Evolutionary conservation across 2,113 vertebrate genomes (phyloP).

Genomic region (Butastur rufipennis): DNA sequence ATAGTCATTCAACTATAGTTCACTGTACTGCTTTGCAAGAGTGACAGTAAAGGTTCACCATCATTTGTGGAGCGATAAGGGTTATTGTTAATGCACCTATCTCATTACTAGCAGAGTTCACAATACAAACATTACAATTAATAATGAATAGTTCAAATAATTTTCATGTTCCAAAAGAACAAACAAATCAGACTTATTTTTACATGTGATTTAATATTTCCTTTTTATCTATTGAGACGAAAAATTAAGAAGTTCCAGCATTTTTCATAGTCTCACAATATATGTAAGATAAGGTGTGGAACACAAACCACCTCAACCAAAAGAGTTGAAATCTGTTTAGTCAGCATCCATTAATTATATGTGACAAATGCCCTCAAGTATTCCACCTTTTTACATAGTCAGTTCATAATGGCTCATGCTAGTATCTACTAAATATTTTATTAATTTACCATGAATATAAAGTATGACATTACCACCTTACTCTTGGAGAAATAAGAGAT

Average conservation of each 20-base stretch:
- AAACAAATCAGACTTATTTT: neutral
- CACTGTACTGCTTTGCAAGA: neutral
- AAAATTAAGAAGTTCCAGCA: neutral
- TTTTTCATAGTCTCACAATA: neutral
- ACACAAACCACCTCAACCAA: neutral
- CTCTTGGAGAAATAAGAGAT: constrained; percentile 30
- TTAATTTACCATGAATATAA: constrained; percentile 69
- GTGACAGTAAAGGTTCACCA: neutral
- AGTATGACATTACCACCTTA: constrained; percentile 40
- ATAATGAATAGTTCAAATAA: neutral
- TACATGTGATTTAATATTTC: neutral
- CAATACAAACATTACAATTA: neutral
- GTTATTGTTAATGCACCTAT: neutral
- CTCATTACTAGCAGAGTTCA: neutral
- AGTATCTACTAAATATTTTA: constrained; percentile 68
- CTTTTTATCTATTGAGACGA: neutral
- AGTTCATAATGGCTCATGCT: constrained; percentile 50
- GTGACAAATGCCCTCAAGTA: constrained; percentile 61
- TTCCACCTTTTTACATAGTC: constrained; percentile 17
- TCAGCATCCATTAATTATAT: constrained; percentile 19
- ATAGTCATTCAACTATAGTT: neutral
- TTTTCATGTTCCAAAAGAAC: neutral
- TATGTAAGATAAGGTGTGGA: neutral
- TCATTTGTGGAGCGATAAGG: neutral
- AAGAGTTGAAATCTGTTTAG: neutral